Conservation (phyloP, 2,797 vertebrate genomes). For the Hephaestus fuliginosus region DNA sequence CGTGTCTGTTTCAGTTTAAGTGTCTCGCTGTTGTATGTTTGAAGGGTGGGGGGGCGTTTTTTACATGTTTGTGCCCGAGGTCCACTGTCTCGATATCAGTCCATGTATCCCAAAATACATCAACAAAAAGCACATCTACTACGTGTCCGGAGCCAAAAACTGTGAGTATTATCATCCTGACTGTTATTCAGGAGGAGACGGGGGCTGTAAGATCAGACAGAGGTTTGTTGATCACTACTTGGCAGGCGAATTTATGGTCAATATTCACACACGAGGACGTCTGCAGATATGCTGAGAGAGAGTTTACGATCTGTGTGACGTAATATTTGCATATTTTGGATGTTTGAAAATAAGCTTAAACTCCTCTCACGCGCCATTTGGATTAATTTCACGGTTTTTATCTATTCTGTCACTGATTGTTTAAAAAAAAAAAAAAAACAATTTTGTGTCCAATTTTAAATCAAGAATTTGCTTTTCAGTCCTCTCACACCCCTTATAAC, state of each 20-base stretch:
- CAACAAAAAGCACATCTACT: slow-evolving; percentile 1
- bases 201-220: slow-evolving; percentile 25
- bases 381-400: not conserved
- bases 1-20: not conserved
- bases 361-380: not conserved
- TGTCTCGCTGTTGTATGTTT: not conserved
- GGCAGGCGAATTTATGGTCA: slow-evolving; percentile 7
- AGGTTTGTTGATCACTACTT: not conserved
- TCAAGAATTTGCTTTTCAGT: not conserved
- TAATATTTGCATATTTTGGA: not conserved
- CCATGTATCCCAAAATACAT: not conserved
- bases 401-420: not conserved
- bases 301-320: too few relatives aligned
- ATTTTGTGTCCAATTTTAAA: not conserved
- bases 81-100: not conserved
- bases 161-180: not conserved
- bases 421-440: not conserved
- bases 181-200: slow-evolving; percentile 39
- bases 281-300: not conserved
- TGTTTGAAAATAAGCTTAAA: not conserved
- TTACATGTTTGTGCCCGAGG: not conserved
- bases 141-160: slow-evolving; percentile 1
- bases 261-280: not conserved
- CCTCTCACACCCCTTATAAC: not conserved
- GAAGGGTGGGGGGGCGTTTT: not conserved